phyloP scores from a whole-genome alignment of 2,113 vertebrate species.

The Cathartes aura region DNA sequence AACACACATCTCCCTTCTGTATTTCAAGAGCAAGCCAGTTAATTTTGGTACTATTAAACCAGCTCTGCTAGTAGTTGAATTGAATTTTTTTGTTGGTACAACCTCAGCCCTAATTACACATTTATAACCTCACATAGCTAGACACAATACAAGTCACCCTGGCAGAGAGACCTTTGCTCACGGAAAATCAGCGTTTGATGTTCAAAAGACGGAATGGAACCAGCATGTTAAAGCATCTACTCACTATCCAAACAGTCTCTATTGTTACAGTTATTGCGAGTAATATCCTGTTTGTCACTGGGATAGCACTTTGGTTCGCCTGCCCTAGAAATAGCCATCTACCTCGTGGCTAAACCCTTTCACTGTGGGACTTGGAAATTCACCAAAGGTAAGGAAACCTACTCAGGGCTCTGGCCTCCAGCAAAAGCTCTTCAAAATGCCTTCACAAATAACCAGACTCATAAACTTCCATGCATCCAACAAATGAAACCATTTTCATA shows the following conservation, averaged over 20 bases:
- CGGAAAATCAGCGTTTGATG: background rate
- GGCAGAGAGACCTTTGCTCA: conserved; percentile 36
- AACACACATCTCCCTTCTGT: background rate
- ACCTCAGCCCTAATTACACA: conserved; percentile 10
- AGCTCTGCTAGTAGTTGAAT: background rate
- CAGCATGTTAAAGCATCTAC: background rate
- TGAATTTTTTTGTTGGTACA: background rate
- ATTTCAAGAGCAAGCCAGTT: background rate
- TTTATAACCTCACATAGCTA: background rate
- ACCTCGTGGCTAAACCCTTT: background rate
- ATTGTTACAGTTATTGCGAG: conserved; percentile 54
- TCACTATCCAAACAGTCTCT: conserved; percentile 44
- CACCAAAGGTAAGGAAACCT: background rate
- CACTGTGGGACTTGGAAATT: background rate
- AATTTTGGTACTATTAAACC: background rate
- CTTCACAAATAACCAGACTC: background rate
- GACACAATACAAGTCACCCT: conserved; percentile 28
- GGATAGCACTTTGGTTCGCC: background rate
- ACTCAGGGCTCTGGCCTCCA: background rate
- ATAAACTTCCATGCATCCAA: background rate
- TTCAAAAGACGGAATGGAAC: conserved; percentile 2
- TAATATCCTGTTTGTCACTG: conserved; percentile 58
- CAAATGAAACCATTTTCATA: background rate
- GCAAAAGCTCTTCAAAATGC: background rate
- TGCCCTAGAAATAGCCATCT: background rate